A percentile compares a stretch with the other conserved stretches of the same genome.
phyloP scores from a whole-genome alignment of 2,113 vertebrate species.

The Corythornis madagascariensis region DNA sequence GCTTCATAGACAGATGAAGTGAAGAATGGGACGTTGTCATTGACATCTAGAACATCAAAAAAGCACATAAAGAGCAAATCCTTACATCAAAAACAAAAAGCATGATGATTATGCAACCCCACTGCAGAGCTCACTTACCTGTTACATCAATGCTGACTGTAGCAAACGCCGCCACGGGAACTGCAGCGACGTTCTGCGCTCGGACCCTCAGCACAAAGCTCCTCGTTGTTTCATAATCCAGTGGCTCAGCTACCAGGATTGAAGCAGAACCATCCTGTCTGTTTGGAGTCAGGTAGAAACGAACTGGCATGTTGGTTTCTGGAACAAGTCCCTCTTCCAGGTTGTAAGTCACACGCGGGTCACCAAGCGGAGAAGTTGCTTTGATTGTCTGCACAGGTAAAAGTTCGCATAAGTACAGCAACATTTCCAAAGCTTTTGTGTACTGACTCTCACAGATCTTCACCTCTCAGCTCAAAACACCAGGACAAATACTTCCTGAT shows the following conservation, averaged over 20 bases:
- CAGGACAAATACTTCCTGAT: neutral
- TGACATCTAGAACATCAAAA: constrained; percentile 80
- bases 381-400: constrained; percentile 82
- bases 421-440: neutral
- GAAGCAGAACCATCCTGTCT: constrained; percentile 86
- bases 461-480: neutral
- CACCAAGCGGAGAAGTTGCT: constrained; percentile 86
- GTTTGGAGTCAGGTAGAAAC: constrained; percentile 90
- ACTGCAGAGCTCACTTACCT: constrained; percentile 69
- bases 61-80: neutral
- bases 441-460: neutral
- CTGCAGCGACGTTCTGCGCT: constrained; percentile 86
- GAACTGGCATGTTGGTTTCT: constrained; percentile 88
- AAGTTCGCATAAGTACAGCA: neutral
- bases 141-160: constrained; percentile 83
- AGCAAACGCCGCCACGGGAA: constrained; percentile 86
- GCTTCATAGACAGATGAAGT: constrained; percentile 91
- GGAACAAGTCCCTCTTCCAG: constrained; percentile 89
- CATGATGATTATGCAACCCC: neutral
- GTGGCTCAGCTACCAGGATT: constrained; percentile 85
- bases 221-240: constrained; percentile 87
- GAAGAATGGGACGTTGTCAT: constrained; percentile 93
- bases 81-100: neutral
- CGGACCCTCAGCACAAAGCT: constrained; percentile 85
- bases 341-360: constrained; percentile 87